A percentile compares a stretch with the other conserved stretches of the same genome.
Conservation (phyloP, 1,140 invertebrate species). For the Probaryconus sp. region DNA sequence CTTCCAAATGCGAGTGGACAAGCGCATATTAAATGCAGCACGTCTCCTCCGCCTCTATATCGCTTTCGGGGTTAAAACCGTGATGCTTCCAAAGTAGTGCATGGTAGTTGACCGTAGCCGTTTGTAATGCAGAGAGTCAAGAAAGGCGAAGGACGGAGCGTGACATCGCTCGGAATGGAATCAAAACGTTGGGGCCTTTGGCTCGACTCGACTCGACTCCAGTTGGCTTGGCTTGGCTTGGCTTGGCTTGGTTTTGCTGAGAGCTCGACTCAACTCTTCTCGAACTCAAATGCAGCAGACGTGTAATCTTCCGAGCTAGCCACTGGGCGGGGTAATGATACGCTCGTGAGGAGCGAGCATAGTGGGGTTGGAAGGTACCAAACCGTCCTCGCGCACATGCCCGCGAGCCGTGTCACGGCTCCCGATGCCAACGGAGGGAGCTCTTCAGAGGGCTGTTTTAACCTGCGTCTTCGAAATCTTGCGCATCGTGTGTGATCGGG, state of each 20-base stretch:
- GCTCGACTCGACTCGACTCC: no score
- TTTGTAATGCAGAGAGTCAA: background rate
- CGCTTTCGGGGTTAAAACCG: conserved; percentile 51
- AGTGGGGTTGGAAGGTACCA: conserved; percentile 62
- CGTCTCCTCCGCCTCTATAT: conserved; percentile 21
- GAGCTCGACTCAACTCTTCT: conserved; percentile 25
- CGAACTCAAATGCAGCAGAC: conserved; percentile 70
- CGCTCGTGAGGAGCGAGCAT: conserved; percentile 65
- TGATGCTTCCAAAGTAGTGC: conserved; percentile 34
- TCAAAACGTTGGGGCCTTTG: no score
- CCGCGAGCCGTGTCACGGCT: conserved; percentile 62
- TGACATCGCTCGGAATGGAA: conserved; percentile 14
- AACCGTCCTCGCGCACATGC: conserved; percentile 56
- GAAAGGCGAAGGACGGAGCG: conserved; percentile 35
- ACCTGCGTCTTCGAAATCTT: conserved; percentile 18
- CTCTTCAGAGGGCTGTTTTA: conserved; percentile 18
- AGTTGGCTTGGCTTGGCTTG: background rate
- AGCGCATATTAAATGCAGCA: conserved; percentile 35
- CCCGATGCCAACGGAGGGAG: conserved; percentile 29
- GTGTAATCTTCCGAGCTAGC: conserved; percentile 76
- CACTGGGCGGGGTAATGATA: conserved; percentile 78
- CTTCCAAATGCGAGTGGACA: conserved; percentile 13
- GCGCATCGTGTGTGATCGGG: conserved; percentile 32
- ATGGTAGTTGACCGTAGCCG: background rate
- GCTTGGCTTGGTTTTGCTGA: conserved; percentile 8